phyloP scores from a whole-genome alignment of 2,797 vertebrate species.

The Allenopithecus nigroviridis region DNA sequence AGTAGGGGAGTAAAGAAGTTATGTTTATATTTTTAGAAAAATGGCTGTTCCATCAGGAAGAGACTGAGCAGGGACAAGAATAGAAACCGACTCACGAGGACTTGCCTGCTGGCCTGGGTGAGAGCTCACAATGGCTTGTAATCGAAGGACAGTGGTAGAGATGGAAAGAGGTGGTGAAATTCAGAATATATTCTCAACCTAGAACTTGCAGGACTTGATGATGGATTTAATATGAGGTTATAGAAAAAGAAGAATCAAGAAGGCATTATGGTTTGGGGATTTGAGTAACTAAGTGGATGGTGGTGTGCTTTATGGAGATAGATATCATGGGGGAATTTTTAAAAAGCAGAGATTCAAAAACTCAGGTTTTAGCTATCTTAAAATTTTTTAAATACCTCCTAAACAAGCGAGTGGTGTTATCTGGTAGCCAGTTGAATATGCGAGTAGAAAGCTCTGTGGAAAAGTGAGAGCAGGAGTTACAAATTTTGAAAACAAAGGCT shows the following conservation, averaged over 20 bases:
- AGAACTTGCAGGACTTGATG: background rate
- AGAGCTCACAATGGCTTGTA: background rate
- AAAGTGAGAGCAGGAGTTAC: background rate
- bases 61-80: background rate
- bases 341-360: background rate
- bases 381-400: background rate
- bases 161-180: background rate
- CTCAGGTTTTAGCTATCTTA: background rate
- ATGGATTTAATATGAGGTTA: background rate
- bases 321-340: background rate
- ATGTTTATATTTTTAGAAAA: background rate
- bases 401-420: background rate
- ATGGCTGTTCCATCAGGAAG: background rate
- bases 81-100: background rate
- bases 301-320: background rate
- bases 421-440: background rate
- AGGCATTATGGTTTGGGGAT: background rate
- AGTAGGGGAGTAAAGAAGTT: background rate
- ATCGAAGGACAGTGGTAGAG: accelerated
- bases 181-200: background rate
- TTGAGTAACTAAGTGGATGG: background rate
- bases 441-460: background rate
- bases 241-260: background rate
- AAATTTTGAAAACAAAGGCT: background rate
- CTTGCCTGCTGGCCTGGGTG: no score